Percentiles rank a stretch among this genome's conserved stretches.
Conservation (phyloP, 2,888 invertebrate genomes). For the Adelphocoris suturalis region DNA sequence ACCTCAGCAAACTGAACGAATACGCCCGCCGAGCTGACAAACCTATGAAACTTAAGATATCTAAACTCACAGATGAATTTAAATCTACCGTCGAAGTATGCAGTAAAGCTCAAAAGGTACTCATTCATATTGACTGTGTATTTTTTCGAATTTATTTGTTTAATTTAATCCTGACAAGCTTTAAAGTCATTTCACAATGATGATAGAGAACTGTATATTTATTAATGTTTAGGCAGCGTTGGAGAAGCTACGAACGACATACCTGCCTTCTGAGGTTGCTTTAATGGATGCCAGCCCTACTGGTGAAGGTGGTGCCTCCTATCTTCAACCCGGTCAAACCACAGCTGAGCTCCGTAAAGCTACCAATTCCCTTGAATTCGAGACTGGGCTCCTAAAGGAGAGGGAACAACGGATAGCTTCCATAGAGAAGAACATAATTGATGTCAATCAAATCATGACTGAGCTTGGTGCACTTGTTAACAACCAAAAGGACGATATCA, state of each 20-base stretch:
- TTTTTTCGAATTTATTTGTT: too few relatives aligned
- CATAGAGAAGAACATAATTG: conserved; percentile 90
- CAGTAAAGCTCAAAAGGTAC: conserved; percentile 88
- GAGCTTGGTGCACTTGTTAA: conserved; percentile 86
- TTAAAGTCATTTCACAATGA: too few relatives aligned
- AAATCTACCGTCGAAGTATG: conserved; percentile 88
- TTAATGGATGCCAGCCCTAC: conserved; percentile 77
- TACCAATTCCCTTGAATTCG: conserved; percentile 83
- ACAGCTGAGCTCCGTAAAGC: conserved; percentile 66
- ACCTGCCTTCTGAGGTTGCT: conserved; percentile 79
- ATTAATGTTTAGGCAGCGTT: conserved; percentile 81
- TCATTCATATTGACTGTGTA: too few relatives aligned
- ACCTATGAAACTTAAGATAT: conserved; percentile 90
- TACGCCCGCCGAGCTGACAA: conserved; percentile 86
- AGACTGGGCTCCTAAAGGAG: conserved; percentile 89
- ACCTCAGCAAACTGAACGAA: conserved; percentile 85
- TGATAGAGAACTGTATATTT: too few relatives aligned
- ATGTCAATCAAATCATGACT: conserved; percentile 91
- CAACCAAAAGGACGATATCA: conserved; percentile 86
- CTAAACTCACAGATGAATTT: conserved; percentile 90
- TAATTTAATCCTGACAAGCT: too few relatives aligned
- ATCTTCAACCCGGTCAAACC: conserved; percentile 56
- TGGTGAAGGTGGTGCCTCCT: conserved; percentile 76
- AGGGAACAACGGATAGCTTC: conserved; percentile 88
- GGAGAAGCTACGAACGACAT: conserved; percentile 84